Percentiles rank a stretch among this genome's conserved stretches.
Evolutionary conservation across 2,113 vertebrate species (phyloP).

Genomic region (Corythaixoides concolor): DNA sequence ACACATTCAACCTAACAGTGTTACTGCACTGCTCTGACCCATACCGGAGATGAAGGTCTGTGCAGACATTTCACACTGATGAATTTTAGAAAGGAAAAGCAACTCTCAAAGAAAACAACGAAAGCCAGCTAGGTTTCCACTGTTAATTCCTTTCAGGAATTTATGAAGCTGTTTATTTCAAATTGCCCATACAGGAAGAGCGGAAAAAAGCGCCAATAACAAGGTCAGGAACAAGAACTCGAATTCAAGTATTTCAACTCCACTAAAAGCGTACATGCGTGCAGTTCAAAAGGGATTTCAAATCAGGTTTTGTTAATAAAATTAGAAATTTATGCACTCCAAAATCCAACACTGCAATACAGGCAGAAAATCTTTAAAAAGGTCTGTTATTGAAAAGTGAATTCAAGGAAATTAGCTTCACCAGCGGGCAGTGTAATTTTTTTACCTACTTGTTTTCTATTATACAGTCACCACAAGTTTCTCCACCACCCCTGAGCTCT

Average conservation of each 20-base stretch:
- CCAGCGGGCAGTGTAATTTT: background rate
- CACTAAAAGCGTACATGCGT: background rate
- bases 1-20: background rate
- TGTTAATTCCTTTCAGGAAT: slow-evolving; percentile 19
- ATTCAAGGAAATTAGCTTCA: background rate
- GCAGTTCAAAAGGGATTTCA: background rate
- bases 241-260: background rate
- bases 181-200: background rate
- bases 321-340: background rate
- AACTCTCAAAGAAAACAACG: slow-evolving; percentile 19
- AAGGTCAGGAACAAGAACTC: slow-evolving; percentile 3
- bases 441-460: background rate
- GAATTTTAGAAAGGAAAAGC: slow-evolving; percentile 9
- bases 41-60: fast-evolving
- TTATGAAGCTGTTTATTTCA: slow-evolving; percentile 13
- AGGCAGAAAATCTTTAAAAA: background rate
- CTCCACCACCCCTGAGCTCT: background rate
- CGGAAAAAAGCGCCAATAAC: background rate
- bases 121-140: background rate
- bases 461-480: background rate
- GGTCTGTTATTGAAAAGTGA: background rate
- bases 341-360: background rate
- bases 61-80: background rate
- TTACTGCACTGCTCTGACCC: background rate
- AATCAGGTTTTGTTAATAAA: background rate